Evolutionary conservation across 2,888 invertebrate species (phyloP).

Genomic region (Ellobium chinense): DNA sequence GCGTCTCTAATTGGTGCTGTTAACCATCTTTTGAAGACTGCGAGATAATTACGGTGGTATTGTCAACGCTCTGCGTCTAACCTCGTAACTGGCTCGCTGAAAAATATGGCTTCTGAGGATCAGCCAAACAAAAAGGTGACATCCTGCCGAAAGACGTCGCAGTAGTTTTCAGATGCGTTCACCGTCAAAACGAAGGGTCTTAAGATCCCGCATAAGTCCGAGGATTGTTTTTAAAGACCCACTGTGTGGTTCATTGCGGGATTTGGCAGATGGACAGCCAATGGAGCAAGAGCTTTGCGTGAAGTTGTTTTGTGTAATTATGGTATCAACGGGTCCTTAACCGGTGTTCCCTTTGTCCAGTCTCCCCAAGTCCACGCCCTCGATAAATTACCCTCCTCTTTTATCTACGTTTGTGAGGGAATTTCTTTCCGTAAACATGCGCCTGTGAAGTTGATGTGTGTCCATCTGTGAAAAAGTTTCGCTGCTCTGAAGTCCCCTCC

Average conservation of each 20-base stretch:
- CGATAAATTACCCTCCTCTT: background rate
- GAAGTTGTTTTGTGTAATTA: background rate
- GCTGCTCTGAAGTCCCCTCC: no score
- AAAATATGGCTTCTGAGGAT: no score
- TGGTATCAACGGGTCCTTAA: background rate
- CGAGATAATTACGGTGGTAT: background rate
- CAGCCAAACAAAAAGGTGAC: no score
- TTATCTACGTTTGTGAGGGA: background rate
- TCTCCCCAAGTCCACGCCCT: background rate
- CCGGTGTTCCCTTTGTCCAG: background rate
- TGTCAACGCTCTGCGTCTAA: background rate
- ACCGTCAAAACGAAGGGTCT: no score
- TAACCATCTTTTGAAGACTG: background rate
- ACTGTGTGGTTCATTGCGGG: background rate
- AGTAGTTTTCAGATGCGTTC: no score
- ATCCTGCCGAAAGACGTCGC: no score
- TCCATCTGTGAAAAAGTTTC: no score
- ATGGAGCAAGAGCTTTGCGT: background rate
- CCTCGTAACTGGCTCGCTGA: background rate
- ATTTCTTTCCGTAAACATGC: no score
- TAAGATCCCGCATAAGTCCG: no score
- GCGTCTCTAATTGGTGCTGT: background rate
- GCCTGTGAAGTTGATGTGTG: no score
- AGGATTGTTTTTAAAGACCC: background rate
- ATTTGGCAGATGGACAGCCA: background rate